phyloP scores from a whole-genome alignment of 2,797 vertebrate genomes.

The Pseudomugil tenellus region DNA sequence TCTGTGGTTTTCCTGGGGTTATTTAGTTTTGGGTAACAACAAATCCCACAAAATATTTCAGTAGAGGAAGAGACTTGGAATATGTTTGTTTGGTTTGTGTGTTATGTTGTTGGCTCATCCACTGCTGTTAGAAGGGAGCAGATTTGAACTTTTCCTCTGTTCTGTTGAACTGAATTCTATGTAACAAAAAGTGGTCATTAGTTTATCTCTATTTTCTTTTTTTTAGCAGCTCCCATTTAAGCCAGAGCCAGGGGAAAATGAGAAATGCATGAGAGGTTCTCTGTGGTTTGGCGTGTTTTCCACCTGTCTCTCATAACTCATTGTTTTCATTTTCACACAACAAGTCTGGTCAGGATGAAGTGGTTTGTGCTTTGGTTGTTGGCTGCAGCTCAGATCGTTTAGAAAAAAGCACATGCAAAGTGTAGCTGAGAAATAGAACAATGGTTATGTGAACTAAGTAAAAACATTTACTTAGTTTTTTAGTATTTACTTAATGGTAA shows the following conservation, averaged over 20 bases:
- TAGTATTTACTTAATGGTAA: not conserved
- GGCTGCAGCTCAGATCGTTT: constrained; percentile 19
- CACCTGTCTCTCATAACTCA: constrained; percentile 45
- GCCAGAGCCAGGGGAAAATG: constrained; percentile 38
- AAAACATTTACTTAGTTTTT: not conserved
- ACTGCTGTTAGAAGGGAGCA: constrained; percentile 32
- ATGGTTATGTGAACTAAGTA: constrained; percentile 8
- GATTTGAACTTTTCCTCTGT: constrained; percentile 21
- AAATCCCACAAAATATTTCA: not conserved
- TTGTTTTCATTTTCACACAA: constrained; percentile 31
- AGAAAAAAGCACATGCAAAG: constrained; percentile 3
- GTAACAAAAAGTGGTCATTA: constrained; percentile 35
- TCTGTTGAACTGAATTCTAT: constrained; percentile 36
- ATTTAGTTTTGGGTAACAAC: constrained; percentile 1
- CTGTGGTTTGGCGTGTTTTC: constrained; percentile 48
- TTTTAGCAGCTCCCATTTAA: constrained; percentile 36
- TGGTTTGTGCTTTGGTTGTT: constrained; percentile 41
- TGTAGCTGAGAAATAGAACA: constrained; percentile 32
- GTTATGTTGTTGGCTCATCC: constrained; percentile 18
- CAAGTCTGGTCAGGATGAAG: constrained; percentile 44
- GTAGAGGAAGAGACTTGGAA: constrained; percentile 6
- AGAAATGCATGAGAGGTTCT: constrained; percentile 40
- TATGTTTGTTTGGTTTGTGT: constrained; percentile 37
- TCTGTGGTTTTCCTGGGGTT: not conserved
- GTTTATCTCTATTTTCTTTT: constrained; percentile 43